Evolutionary conservation across 2,113 vertebrate genomes (phyloP), one percentile per base, ranked within the genome.

Genomic region (Sebastes fasciatus): DNA sequence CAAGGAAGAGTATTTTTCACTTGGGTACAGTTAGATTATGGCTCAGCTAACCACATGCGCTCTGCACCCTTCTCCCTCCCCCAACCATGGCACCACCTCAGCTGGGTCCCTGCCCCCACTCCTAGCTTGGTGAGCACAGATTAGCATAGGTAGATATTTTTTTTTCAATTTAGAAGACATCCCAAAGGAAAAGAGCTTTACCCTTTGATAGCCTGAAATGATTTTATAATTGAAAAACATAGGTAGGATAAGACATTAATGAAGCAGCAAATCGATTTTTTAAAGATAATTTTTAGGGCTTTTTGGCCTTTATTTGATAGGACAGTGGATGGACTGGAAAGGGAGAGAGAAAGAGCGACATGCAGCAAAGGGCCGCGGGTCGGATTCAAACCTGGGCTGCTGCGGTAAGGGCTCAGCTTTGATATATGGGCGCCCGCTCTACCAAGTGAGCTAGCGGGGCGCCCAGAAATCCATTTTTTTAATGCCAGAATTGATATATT

Each of bases 11-110:
- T 92, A 84, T 93, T 89, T 93, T 92, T 86, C 79, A 92, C 86
- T 94, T 91, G 91, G 85, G 92, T 90, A 93, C 91, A 90, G 93
- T 94, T 84, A 92, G 90, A 92, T 93, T 88, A 93, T 89, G 90
- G 81, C 89, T 91, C 76, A 72, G 82, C 89, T 88, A 88, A 79
- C 90, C 90, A 91, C 90, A 90, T 69, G 83, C 48, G 79, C 85
- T 84, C 80, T 88, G 65, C 76, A 81, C 84, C 84, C 86, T 82
- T 77, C 55, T 81, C 89, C 86, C 86, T 86, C 88, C 91, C 89
- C 89, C 89, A 88, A 77, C 87, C 80, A 83, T 91, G 92, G 90
- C 89, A 92, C 90, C 88, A 84, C 81, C 88, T 92, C 87, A 86
- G 86, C 79, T 82, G 77, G 81, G 77, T 85, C 91, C 92, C 91